Base-by-base conservation (phyloP, 1,140 invertebrate genomes). In the Nymphalis io region DNA sequence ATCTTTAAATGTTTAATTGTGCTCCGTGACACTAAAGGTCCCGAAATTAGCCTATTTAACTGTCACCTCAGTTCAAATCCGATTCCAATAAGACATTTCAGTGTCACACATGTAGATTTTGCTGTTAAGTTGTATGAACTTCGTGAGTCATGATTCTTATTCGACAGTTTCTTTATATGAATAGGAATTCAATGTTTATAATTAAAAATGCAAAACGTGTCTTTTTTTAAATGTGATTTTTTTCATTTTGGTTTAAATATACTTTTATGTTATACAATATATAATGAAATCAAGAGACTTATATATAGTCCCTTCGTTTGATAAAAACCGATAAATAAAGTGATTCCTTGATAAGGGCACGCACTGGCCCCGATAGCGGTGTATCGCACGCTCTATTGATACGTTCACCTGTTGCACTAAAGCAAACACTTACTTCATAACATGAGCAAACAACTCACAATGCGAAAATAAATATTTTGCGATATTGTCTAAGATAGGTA, bases 371-470 rank as follows among this genome's bases (percentile, higher is more conserved):
- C 76, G 84, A 86, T 86, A 86, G 77, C 68, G 68, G 69, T 33
- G 3, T 85, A 85, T 85, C 74, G 63, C 57, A 42, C 62, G 42
- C 57, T 46, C 60, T 73, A 71, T 85, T 67, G 82, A 86, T 81
- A 81, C 80, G 69, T 80, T 81, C 84, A 88, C 84, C 79, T 88
- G 84, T 76, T 79, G 23, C 59, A 42, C 5, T 70, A 59, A 64
- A 64, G 48, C 58, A 44, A 71, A 71, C 38, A 71, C 39, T 70
- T 70, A 48, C 33, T 15, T 44, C n/a, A 51, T 67, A 39, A 51
- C 39, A 39, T 15, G 3, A 39, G 65, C 44, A 60, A 67, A 67
- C 51, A 67, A 60, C 33, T 27, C 12, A 64, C 51, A 64, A 55
- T 64, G 20, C 38, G 6, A 57, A 27, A 53, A 40, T 57, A 64